Evolutionary conservation across 2,113 vertebrate species (phyloP), one percentile per base, ranked within the genome.

Genomic region (Emydura subglobosa): DNA sequence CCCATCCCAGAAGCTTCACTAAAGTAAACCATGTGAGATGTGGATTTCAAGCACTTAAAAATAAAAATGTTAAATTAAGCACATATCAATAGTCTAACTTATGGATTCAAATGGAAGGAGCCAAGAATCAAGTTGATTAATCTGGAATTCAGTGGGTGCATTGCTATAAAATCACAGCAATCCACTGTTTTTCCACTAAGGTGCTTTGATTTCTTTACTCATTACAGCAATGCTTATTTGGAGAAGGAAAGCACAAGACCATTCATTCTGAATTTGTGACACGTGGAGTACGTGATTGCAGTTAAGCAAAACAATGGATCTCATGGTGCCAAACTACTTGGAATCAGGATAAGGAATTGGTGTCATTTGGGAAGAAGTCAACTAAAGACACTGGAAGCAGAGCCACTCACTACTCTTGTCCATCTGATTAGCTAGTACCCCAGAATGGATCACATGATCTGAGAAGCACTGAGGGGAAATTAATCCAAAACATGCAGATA

Each of bases 211-310:
- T 24, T 72, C 29, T 72, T 72, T 39, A 39, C 17, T 42, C n/a
- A 22, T 72, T 14, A 16, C 34, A 80, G 5, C n/a, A 10, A 50
- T 4, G 7, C 61, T 88, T 79, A 92, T 6, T 42, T 79, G 9
- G 10, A 90, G 7, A 34, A 2, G 81, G 4, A 53, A 0, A 55
- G 11, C 27, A 42, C 2, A 10, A 61, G 22, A 61, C 1, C 34
- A 79, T 57, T 14, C 95, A 65, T 7, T 10, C 78, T n/a, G 34
- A 44, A 47, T 74, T 90, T 83, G 82, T 54, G 81, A 82, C 6
- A 19, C 82, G 84, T 87, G 22, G 88, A 86, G 16, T 42, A 95
- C n/a, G 17, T 16, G 87, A 92, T 5, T 10, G 39, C 87, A 88
- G 25, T 6, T 88, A 89, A 92, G 80, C 5, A 76, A 34, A 22